These are phyloP conservation scores for Myiopsitta monachus DNA, from an alignment of 2,113 vertebrate genomes.

Conservation along the genomic window DNA sequence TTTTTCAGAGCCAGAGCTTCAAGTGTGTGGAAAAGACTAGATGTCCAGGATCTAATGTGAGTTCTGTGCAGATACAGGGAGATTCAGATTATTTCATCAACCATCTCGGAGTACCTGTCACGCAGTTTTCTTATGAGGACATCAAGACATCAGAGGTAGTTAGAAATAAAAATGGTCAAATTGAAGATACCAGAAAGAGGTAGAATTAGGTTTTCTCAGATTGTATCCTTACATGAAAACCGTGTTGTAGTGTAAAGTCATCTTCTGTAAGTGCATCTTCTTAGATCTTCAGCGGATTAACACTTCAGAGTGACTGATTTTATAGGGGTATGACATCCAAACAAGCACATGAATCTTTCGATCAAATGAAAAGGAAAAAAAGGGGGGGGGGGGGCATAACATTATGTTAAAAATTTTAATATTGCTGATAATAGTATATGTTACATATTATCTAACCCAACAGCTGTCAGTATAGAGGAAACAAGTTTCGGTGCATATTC, in stretches of 20 bases:
- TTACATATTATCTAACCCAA: background rate
- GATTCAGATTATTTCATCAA: constrained; percentile 90
- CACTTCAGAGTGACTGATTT: constrained; percentile 36
- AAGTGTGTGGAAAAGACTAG: constrained; percentile 77
- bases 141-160: constrained; percentile 79
- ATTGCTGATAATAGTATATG: background rate
- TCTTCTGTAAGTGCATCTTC: background rate
- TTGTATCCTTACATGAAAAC: background rate
- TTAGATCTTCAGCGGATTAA: background rate
- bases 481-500: background rate
- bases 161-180: background rate
- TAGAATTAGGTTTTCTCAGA: background rate
- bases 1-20: constrained; percentile 82
- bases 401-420: background rate
- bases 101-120: constrained; percentile 85
- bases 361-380: background rate
- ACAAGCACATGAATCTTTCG: constrained; percentile 22
- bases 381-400: background rate
- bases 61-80: constrained; percentile 85
- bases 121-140: constrained; percentile 86
- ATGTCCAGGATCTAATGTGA: constrained; percentile 81
- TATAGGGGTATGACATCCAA: background rate
- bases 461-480: background rate
- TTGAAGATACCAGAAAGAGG: background rate
- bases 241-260: background rate